These are phyloP conservation scores for Fragum sueziense DNA, from an alignment of 2,888 invertebrate species.

Conservation along the genomic window DNA sequence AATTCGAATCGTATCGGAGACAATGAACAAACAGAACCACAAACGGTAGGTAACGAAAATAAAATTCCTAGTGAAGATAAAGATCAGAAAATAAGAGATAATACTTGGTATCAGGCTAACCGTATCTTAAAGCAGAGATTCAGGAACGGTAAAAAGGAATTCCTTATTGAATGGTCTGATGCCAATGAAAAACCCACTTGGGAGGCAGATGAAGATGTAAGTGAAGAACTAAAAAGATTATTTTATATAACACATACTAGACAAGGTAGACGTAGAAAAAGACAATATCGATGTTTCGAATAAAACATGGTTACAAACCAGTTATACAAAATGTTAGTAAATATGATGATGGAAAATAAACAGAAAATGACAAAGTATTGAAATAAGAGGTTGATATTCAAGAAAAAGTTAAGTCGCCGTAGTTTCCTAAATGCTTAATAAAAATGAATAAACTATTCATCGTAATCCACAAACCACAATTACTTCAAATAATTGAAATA, in stretches of 20 bases:
- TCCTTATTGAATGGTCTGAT: constrained; percentile 27
- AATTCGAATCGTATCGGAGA: neutral
- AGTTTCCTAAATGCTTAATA: neutral
- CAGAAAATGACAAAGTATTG: neutral
- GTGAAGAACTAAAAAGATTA: constrained; percentile 27
- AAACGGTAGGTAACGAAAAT: neutral
- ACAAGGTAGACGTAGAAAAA: neutral
- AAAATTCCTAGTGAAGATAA: neutral
- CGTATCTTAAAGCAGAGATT: constrained; percentile 26
- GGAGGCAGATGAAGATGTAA: constrained; percentile 24
- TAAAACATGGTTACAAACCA: neutral
- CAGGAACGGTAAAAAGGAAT: constrained; percentile 17
- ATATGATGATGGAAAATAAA: too few species aligned
- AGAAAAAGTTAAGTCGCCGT: neutral
- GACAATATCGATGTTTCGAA: neutral
- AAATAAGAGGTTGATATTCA: neutral
- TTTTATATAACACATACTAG: constrained; percentile 21
- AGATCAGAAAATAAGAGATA: neutral
- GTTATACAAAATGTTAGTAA: neutral
- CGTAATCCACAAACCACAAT: too few species aligned
- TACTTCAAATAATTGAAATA: too few species aligned
- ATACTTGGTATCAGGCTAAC: constrained; percentile 25
- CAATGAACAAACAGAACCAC: neutral
- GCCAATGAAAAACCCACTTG: constrained; percentile 15
- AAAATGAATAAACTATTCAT: neutral